These are phyloP conservation scores for Halichoeres trimaculatus DNA, from an alignment of 2,113 vertebrate genomes.

Conservation along the genomic window DNA sequence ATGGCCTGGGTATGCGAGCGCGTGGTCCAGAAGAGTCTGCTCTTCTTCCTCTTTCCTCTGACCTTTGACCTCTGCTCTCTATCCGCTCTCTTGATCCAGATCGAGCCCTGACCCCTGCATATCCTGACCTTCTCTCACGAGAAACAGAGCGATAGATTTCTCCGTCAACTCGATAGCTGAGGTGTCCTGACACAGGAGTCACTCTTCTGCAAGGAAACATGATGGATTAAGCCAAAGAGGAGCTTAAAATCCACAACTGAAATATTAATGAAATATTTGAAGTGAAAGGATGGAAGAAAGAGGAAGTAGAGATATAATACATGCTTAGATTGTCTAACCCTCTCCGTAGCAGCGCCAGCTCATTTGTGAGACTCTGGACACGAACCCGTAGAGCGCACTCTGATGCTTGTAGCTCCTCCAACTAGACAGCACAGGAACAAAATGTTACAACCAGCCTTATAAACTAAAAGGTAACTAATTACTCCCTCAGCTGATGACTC, in stretches of 20 bases:
- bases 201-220: constrained; percentile 71
- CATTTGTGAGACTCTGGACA: constrained; percentile 87
- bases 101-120: constrained; percentile 66
- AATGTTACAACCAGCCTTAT: background rate
- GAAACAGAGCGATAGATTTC: constrained; percentile 80
- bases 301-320: constrained; percentile 61
- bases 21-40: constrained; percentile 76
- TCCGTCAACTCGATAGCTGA: constrained; percentile 53
- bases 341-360: constrained; percentile 85
- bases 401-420: constrained; percentile 86
- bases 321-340: constrained; percentile 83
- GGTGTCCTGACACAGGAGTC: constrained; percentile 67
- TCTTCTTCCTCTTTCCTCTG: constrained; percentile 81
- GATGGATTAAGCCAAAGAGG: background rate
- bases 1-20: constrained; percentile 67
- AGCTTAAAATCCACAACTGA: background rate
- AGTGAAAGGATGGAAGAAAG: constrained; percentile 32
- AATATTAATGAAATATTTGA: constrained; percentile 1
- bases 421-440: constrained; percentile 65
- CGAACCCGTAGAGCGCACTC: constrained; percentile 86
- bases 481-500: background rate
- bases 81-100: constrained; percentile 83
- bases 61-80: constrained; percentile 77
- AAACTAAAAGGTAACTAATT: background rate
- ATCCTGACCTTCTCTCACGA: constrained; percentile 74